Evolutionary conservation across 1,140 invertebrate genomes (phyloP).

Genomic region (Parapsyche elsis): DNA sequence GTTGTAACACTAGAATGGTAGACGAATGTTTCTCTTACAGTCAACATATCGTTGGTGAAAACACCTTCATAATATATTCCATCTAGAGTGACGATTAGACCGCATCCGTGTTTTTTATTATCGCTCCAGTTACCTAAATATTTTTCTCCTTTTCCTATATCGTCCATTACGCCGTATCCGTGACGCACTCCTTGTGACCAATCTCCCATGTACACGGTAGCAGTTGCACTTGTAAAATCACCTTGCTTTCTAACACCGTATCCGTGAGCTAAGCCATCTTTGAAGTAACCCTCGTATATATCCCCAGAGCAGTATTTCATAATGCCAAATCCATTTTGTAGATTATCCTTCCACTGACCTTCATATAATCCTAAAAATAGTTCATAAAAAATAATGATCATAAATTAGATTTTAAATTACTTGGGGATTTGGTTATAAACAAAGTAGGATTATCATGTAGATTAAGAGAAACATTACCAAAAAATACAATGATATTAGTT

Average conservation of each 20-base stretch:
- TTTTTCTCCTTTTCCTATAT: conserved; percentile 86
- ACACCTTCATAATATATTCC: conserved; percentile 91
- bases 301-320: conserved; percentile 78
- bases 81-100: conserved; percentile 86
- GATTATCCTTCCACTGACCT: conserved; percentile 86
- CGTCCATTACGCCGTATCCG: conserved; percentile 90
- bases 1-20: too few relatives aligned
- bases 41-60: conserved; percentile 81
- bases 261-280: conserved; percentile 83
- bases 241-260: conserved; percentile 86
- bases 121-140: conserved; percentile 89
- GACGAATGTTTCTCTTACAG: conserved; percentile 65
- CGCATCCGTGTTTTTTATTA: conserved; percentile 82
- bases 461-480: neutral
- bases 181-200: conserved; percentile 80
- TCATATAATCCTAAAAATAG: conserved; percentile 75
- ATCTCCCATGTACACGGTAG: conserved; percentile 87
- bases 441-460: too few relatives aligned
- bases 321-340: conserved; percentile 82
- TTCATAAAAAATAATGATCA: too few relatives aligned
- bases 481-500: too few relatives aligned
- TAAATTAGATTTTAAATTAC: neutral
- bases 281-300: conserved; percentile 86
- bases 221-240: conserved; percentile 77
- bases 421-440: neutral